These are phyloP conservation scores for Drosophila mercatorum DNA, from an alignment of 2,888 invertebrate species.

Conservation along the genomic window DNA sequence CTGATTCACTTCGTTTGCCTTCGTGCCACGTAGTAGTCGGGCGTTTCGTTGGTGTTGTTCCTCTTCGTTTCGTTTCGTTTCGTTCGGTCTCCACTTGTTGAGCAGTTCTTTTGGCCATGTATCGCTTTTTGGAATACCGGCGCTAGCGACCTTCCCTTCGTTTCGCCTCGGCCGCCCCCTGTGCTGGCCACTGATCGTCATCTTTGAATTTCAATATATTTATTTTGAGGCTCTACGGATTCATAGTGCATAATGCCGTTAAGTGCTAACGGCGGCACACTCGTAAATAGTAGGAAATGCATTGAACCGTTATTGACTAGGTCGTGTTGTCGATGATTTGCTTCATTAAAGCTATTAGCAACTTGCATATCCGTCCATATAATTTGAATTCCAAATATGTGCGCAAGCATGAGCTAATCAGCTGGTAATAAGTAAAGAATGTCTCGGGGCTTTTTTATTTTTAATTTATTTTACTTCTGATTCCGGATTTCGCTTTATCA, in stretches of 20 bases:
- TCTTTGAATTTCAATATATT: slow-evolving; percentile 17
- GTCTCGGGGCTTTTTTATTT: slow-evolving; percentile 3
- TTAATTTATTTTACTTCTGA: background rate
- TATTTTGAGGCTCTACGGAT: slow-evolving; percentile 14
- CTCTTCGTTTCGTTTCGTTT: slow-evolving; percentile 14
- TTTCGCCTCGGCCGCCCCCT: background rate
- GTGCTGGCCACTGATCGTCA: slow-evolving; percentile 6
- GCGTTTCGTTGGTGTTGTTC: slow-evolving; percentile 1
- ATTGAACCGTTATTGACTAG: slow-evolving; percentile 52
- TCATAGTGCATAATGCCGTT: slow-evolving; percentile 31
- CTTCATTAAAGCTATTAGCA: slow-evolving; percentile 47
- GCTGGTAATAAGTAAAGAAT: slow-evolving; percentile 18
- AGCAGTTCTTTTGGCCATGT: slow-evolving; percentile 42
- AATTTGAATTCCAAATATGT: slow-evolving; percentile 27
- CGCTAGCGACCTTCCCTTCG: slow-evolving; percentile 40
- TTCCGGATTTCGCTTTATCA: slow-evolving; percentile 17
- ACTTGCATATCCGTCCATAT: slow-evolving; percentile 60
- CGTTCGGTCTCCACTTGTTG: slow-evolving; percentile 62
- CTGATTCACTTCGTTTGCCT: slow-evolving; percentile 64
- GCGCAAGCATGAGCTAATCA: slow-evolving; percentile 44
- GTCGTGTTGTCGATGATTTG: slow-evolving; percentile 40
- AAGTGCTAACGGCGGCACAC: slow-evolving; percentile 18
- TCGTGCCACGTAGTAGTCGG: slow-evolving; percentile 65
- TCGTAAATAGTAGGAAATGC: slow-evolving; percentile 29
- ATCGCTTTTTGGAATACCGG: slow-evolving; percentile 33